Percentiles rank a stretch among this genome's conserved stretches.
Conservation (phyloP, 2,113 vertebrate species). For the Pygoscelis adeliae region DNA sequence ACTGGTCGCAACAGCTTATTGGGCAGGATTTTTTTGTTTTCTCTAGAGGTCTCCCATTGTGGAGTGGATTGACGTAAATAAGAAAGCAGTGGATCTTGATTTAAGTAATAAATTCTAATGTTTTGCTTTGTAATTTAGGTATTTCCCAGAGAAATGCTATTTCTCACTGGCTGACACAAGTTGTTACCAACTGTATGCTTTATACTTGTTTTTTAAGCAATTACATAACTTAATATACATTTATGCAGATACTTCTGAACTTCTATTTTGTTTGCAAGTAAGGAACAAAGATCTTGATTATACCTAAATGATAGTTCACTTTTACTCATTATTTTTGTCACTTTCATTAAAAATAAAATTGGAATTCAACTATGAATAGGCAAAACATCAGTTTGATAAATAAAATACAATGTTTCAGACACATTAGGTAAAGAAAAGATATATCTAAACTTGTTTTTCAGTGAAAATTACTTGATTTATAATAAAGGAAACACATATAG, state of each 20-base stretch:
- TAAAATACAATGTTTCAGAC: background rate
- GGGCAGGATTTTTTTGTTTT: background rate
- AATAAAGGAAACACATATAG: background rate
- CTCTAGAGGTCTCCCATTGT: background rate
- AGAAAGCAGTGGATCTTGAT: background rate
- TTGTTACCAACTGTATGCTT: background rate
- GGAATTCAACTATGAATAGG: background rate
- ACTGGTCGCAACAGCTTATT: background rate
- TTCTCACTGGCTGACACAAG: background rate
- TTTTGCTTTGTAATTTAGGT: background rate
- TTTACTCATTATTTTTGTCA: background rate
- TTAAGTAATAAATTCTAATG: background rate
- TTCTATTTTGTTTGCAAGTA: background rate
- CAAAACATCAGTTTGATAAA: background rate
- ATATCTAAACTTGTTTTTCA: background rate
- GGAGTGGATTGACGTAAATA: background rate
- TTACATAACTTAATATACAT: background rate
- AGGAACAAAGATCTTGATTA: background rate
- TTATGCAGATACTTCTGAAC: background rate
- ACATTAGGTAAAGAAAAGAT: background rate
- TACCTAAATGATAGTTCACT: background rate
- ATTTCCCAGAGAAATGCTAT: background rate
- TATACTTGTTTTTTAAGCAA: background rate
- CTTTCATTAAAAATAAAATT: background rate
- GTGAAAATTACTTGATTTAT: background rate